These are phyloP conservation scores for Cathartes aura DNA, from an alignment of 2,113 vertebrate species.

Conservation along the genomic window DNA sequence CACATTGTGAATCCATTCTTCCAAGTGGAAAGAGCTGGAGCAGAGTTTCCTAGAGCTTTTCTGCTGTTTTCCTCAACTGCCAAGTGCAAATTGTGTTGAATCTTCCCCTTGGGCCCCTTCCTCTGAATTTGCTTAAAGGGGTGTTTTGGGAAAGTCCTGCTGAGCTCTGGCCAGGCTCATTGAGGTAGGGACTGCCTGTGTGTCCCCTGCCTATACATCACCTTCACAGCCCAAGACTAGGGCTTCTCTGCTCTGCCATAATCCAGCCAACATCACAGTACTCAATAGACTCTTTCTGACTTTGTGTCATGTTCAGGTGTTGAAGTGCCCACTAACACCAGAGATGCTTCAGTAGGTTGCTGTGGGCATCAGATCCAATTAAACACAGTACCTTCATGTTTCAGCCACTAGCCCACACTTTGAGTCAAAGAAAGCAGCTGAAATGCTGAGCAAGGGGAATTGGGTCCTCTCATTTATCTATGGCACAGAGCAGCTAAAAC, in stretches of 20 bases:
- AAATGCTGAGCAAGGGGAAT: not conserved
- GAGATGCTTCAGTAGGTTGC: not conserved
- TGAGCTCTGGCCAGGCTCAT: not conserved
- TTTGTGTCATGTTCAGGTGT: not conserved
- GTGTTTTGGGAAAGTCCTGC: not conserved
- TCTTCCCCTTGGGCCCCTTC: not conserved
- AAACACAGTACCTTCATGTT: not conserved
- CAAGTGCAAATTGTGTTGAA: not conserved
- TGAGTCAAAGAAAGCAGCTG: not conserved
- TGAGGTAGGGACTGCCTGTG: not conserved
- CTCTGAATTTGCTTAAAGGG: not conserved
- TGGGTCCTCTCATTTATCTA: not conserved
- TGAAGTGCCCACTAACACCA: not conserved
- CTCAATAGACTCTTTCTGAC: not conserved
- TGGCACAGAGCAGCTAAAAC: not conserved
- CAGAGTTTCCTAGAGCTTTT: not conserved
- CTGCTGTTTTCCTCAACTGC: not conserved
- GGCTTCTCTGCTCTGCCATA: not conserved
- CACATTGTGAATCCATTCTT: not conserved
- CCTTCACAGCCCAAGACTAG: not conserved
- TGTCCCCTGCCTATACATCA: not conserved
- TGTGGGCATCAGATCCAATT: not conserved
- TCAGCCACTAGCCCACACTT: not conserved
- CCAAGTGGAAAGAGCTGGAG: not conserved
- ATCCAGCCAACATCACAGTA: not conserved